phyloP scores from a whole-genome alignment of 2,113 vertebrate genomes.

The Periophthalmodon schlosseri region DNA sequence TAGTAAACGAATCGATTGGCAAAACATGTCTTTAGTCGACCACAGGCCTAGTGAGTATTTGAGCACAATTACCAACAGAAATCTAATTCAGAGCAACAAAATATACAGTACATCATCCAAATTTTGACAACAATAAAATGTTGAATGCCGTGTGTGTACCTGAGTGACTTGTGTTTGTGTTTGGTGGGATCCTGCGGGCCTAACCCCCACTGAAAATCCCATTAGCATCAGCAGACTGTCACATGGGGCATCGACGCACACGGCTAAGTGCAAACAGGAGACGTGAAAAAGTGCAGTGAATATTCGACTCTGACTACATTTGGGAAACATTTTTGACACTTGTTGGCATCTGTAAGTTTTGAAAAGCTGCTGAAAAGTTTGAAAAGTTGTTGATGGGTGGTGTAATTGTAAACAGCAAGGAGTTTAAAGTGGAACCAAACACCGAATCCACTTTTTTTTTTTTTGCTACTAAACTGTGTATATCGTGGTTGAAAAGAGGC shows the following conservation, averaged over 20 bases:
- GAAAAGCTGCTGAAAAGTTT: background rate
- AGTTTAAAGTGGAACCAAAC: too few relatives aligned
- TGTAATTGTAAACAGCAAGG: background rate
- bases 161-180: constrained; percentile 35
- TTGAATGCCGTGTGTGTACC: constrained; percentile 9
- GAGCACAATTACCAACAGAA: too few relatives aligned
- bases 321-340: background rate
- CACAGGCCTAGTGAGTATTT: too few relatives aligned
- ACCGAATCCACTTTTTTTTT: too few relatives aligned
- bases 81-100: too few relatives aligned
- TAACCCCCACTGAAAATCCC: constrained; percentile 48
- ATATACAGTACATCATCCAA: background rate
- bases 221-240: constrained; percentile 61
- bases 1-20: too few relatives aligned
- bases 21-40: too few relatives aligned
- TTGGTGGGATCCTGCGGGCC: constrained; percentile 41
- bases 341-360: background rate
- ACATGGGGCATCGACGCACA: constrained; percentile 58
- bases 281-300: constrained; percentile 38
- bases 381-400: background rate
- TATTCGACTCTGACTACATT: constrained; percentile 24
- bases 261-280: constrained; percentile 52
- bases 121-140: background rate
- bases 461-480: too few relatives aligned
- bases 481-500: too few relatives aligned